Conservation (phyloP, 2,797 vertebrate genomes). For the Sphenopsis melanotis region DNA sequence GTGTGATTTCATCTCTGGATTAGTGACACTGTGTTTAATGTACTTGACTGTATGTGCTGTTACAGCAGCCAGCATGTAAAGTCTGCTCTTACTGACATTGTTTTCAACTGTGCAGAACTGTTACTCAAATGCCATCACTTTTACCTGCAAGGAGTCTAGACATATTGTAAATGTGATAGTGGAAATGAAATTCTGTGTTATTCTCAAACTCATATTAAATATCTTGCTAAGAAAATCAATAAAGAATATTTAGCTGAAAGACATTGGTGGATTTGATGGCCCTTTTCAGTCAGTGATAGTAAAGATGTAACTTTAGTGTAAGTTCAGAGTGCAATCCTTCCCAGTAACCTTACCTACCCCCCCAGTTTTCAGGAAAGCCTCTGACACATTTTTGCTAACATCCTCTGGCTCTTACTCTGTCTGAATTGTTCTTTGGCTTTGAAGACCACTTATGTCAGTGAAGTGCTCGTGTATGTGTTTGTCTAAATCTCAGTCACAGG, state of each 20-base stretch:
- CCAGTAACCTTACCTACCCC: neutral
- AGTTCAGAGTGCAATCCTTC: neutral
- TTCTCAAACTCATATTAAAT: neutral
- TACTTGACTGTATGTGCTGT: neutral
- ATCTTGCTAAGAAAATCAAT: neutral
- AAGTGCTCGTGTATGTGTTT: neutral
- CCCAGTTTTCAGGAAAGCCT: neutral
- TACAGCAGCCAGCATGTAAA: neutral
- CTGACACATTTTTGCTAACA: neutral
- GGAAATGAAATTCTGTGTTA: neutral
- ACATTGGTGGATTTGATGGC: neutral
- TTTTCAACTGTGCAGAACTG: neutral
- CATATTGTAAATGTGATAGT: neutral
- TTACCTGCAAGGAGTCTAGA: neutral
- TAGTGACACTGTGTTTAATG: neutral
- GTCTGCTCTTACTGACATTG: neutral
- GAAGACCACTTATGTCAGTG: neutral
- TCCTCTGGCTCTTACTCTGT: neutral
- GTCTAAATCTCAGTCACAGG: neutral
- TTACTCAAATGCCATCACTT: neutral
- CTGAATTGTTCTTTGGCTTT: neutral
- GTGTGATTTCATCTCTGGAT: neutral
- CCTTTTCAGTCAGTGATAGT: neutral
- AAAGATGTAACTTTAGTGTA: neutral
- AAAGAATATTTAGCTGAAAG: neutral